Evolutionary conservation across 2,113 vertebrate genomes (phyloP), one percentile per base, ranked within the genome.

Genomic region (Butorides virescens): DNA sequence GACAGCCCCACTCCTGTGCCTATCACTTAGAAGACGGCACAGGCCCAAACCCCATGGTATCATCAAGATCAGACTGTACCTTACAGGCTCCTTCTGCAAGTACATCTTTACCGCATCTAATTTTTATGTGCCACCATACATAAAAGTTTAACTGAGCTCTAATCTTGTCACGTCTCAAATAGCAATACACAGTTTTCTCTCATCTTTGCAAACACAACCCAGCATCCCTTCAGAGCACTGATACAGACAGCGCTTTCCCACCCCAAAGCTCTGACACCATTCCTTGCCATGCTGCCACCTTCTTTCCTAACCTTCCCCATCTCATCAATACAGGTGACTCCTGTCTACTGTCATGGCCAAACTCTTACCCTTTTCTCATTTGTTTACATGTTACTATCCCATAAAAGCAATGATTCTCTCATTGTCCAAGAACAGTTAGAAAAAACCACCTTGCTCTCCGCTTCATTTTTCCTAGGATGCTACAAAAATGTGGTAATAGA

Each of bases 281-380:
- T 80, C 25, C 29, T 53, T 3, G 4, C n/a, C 5, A 1, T 15
- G 14, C 42, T 18, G 37, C 65, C 53, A 39, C 42, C 50, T 80
- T 3, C 72, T 11, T 23, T 26, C 26, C 63, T 37, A 30, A n/a
- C 30, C 34, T 73, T 55, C 46, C 34, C 46, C 34, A 34, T 32
- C 39, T 22, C 84, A 76, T 15, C 67, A 63, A 5, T 6, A 19
- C 0, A 0, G 27, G 42, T 2, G 1, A 55, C 46, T 47, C 44
- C n/a, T 84, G 46, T 34, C n/a, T 26, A 39, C 23, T 46, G 82
- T 26, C 53, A 55, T 1, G 30, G 66, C 18, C 53, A n/a, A 62
- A 55, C 32, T 68, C 53, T 29, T n/a, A 49, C 32, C 37, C 67
- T 76, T 53, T 39, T 13, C 84, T 86, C 72, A n/a, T 30, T 34